Base-by-base conservation (phyloP, 2,888 invertebrate genomes). In the Cantharis rufa region DNA sequence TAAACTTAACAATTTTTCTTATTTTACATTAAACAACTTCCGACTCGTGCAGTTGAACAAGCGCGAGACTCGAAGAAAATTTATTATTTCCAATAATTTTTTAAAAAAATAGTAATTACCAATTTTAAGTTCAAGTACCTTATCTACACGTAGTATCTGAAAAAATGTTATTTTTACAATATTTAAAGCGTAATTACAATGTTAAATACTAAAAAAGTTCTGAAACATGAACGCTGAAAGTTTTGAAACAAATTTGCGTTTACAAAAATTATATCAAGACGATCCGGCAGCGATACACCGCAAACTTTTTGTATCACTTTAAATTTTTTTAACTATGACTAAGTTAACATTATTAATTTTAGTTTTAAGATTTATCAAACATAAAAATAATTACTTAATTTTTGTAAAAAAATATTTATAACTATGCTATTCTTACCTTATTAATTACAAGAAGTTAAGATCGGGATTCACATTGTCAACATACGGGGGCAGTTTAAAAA, bases 341-440 rank as follows among this genome's bases (percentile, higher is more conserved):
- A 48, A 48, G 48, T 48, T 48, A 48, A 48, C 48, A 48, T 48
- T 48, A 48, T 48, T 48, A 48, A 48, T 48, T 48, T n/a, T 16
- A 48, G 48, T 24, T 21, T 66, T 66, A 66, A 64, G 16, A 64
- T 18, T 64, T 64, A 64, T 64, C 21, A 64, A 64, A 21, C 21
- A 13, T 21, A 66, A 66, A 64, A n/a, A 66, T 16, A n/a, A n/a
- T n/a, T n/a, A 66, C 64, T n/a, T 66, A 66, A 21, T 66, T n/a
- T 24, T 66, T 21, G 64, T 66, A 66, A 66, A 66, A 66, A 66
- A 66, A 66, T 66, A 66, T 21, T 66, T 66, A 18, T 66, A 66
- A 66, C 18, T 66, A n/a, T 66, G 9, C 64, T 66, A 66, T 13
- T 24, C 64, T 21, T 63, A 63, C 18, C 18, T 66, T 66, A 21